phyloP scores from a whole-genome alignment of 1,140 invertebrate species.

The Orussus abietinus region DNA sequence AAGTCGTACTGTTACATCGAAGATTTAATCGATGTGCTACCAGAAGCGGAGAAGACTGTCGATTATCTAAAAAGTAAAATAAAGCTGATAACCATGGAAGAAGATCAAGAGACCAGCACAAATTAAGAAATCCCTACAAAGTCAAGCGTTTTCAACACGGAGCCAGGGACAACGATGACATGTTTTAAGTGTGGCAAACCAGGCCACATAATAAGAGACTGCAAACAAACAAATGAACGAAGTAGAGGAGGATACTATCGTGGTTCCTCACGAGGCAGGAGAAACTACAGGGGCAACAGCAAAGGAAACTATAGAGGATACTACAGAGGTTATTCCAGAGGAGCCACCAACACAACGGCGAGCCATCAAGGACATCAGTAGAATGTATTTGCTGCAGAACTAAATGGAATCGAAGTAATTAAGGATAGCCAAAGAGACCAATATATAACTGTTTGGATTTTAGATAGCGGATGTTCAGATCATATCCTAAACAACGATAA shows the following conservation, averaged over 20 bases:
- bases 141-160: neutral
- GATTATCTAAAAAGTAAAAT: slow-evolving; percentile 9
- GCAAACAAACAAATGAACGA: neutral
- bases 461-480: slow-evolving; percentile 22
- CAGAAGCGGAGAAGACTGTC: neutral
- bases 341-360: too few relatives aligned
- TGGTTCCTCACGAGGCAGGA: too few relatives aligned
- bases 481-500: slow-evolving; percentile 22
- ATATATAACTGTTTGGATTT: slow-evolving; percentile 22
- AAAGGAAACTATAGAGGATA: too few relatives aligned
- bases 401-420: too few relatives aligned
- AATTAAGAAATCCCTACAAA: too few relatives aligned
- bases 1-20: slow-evolving; percentile 28
- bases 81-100: slow-evolving; percentile 1
- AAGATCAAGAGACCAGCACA: neutral
- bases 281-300: too few relatives aligned
- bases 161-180: neutral
- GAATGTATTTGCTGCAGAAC: too few relatives aligned
- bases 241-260: neutral
- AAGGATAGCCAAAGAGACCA: too few relatives aligned
- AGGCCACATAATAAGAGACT: slow-evolving; percentile 1
- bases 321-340: too few relatives aligned
- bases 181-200: slow-evolving; percentile 2
- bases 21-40: slow-evolving; percentile 26
- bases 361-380: too few relatives aligned